Evolutionary conservation across 53 echinoderm and acorn worm species (phyloP).

Genomic region (Arbacia lixula): DNA sequence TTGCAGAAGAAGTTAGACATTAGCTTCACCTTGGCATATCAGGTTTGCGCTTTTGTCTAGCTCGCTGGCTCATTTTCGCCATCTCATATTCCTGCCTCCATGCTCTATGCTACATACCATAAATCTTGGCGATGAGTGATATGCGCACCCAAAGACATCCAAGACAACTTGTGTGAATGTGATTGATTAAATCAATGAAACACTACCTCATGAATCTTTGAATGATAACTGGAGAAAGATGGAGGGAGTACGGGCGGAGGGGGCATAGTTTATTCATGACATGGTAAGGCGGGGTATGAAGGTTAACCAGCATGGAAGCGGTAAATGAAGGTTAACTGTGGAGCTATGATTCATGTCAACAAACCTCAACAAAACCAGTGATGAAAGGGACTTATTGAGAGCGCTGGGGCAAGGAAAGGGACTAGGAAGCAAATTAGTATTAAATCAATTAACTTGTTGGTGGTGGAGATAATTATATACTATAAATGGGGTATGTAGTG

Average conservation of each 20-base stretch:
- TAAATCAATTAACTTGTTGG: no score
- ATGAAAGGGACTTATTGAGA: no score
- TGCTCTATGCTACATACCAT: slow-evolving; percentile 5
- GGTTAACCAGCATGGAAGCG: slow-evolving; percentile 10
- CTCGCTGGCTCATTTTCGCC: slow-evolving; percentile 4
- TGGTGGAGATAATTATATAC: no score
- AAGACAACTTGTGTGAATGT: slow-evolving; percentile 52
- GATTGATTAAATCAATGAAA: slow-evolving; percentile 62
- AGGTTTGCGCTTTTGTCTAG: background rate
- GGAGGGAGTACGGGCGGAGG: slow-evolving; percentile 5
- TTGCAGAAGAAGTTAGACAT: background rate
- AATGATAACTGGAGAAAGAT: slow-evolving; percentile 28
- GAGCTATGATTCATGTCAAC: slow-evolving; percentile 24
- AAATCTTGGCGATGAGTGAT: slow-evolving; percentile 56
- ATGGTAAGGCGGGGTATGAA: slow-evolving; percentile 28
- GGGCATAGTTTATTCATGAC: slow-evolving; percentile 42
- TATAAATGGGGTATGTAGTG: no score
- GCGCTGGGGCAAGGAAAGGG: no score
- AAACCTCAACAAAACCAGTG: slow-evolving; percentile 3
- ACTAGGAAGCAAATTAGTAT: no score
- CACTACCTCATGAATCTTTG: slow-evolving; percentile 56
- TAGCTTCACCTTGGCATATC: slow-evolving; percentile 19
- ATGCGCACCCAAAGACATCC: slow-evolving; percentile 20
- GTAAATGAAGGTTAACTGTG: slow-evolving; percentile 36
- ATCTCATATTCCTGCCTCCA: slow-evolving; percentile 4